Evolutionary conservation across 2,888 invertebrate species (phyloP).

Genomic region (Acrobasis consociella): DNA sequence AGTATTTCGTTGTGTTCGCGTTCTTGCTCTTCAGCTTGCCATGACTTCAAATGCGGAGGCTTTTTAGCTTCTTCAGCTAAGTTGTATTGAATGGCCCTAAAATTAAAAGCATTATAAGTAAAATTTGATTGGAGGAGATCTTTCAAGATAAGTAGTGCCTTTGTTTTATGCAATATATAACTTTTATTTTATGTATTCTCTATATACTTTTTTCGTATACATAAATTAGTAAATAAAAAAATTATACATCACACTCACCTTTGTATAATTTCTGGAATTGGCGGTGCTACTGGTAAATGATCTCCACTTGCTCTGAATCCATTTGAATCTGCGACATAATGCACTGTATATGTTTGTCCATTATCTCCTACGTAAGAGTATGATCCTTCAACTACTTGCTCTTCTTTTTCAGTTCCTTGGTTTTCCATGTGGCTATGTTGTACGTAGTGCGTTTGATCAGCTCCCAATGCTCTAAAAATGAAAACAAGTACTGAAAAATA

Average conservation of each 20-base stretch:
- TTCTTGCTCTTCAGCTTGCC: slow-evolving; percentile 60
- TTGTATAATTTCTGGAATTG: slow-evolving; percentile 87
- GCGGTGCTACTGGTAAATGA: slow-evolving; percentile 89
- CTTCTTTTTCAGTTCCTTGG: slow-evolving; percentile 81
- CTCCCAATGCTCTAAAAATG: slow-evolving; percentile 67
- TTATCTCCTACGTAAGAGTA: slow-evolving; percentile 85
- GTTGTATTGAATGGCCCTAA: slow-evolving; percentile 74
- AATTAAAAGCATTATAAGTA: slow-evolving; percentile 28
- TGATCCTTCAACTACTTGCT: slow-evolving; percentile 84
- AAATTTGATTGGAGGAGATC: slow-evolving; percentile 6
- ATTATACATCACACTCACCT: slow-evolving; percentile 56
- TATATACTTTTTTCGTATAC: too few species aligned
- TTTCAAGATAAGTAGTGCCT: too few species aligned
- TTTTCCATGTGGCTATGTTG: slow-evolving; percentile 82
- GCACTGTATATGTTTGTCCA: slow-evolving; percentile 83
- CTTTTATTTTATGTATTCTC: too few species aligned
- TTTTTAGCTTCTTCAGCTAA: slow-evolving; percentile 75
- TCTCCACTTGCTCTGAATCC: slow-evolving; percentile 90
- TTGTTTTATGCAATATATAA: too few species aligned
- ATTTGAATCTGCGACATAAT: slow-evolving; percentile 89
- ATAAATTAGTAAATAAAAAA: background rate
- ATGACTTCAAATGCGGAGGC: slow-evolving; percentile 62
- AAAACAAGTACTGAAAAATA: background rate
- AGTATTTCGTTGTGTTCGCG: slow-evolving; percentile 49
- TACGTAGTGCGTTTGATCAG: slow-evolving; percentile 79